Base-by-base conservation (phyloP, 2,797 vertebrate species). In the Austrolebias charrua region DNA sequence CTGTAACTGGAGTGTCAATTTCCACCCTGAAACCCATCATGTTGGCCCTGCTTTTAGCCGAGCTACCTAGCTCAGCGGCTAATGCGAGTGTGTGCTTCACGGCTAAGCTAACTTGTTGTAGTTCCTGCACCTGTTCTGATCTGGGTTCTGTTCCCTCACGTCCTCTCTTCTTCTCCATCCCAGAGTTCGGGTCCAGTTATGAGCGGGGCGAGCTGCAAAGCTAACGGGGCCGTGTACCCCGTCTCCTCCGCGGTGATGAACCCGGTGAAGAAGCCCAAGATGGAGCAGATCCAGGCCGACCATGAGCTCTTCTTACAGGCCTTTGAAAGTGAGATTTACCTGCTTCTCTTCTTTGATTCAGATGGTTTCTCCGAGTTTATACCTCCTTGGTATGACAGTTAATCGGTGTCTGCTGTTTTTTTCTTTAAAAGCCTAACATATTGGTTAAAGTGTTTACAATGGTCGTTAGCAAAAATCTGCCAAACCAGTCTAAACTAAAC, bases 241-340 rank as follows among this genome's bases (percentile, higher is more conserved):
- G 91, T 94, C 63, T 93, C 94, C 59, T 92, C 94, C 46, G 92
- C 92, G 6, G 88, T 92, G 83, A 94, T 94, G 84, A 93, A 90
- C 85, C 92, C 96, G 28, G 94, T 95, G 82, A 97, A 96, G 92
- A 98, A 96, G 92, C 95, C 95, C 90, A 98, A 95, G 91, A 96
- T 97, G 94, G 96, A 98, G 91, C 95, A 96, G 88, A 93, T 97
- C 75, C 96, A 96, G 93, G 96, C 95, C 90, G 96, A 98, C 94
- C 96, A 98, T 92, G 96, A 98, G 94, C 94, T 98, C 67, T 98
- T 98, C 90, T 91, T 98, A 33, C 96, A 97, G 95, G 96, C 96
- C 94, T 98, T 98, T 88, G 96, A 98, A 93, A 98, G 96, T 98
- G 88, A 97, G 96, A 69, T 85, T 67, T 58, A 45, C 35, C 24